phyloP scores from a whole-genome alignment of 2,797 vertebrate species.

The Phalloptychus januarius region DNA sequence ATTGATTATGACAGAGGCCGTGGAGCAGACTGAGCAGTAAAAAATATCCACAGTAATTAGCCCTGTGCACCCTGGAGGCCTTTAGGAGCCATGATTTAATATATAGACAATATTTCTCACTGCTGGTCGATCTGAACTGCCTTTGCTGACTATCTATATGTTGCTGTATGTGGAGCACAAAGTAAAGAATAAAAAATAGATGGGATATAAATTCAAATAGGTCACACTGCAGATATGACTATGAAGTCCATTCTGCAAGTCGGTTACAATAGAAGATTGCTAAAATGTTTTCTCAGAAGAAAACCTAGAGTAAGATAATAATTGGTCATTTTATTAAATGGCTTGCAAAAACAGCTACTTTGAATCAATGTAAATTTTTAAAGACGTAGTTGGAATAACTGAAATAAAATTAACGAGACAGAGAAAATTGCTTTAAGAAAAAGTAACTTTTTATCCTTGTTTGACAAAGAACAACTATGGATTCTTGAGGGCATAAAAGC shows the following conservation, averaged over 20 bases:
- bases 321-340: background rate
- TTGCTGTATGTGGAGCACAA: conserved; percentile 14
- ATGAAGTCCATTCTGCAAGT: background rate
- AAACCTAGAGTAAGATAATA: conserved; percentile 24
- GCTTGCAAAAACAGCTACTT: background rate
- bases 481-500: background rate
- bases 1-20: conserved; percentile 79
- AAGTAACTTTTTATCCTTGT: background rate
- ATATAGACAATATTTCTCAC: conserved; percentile 51
- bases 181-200: background rate
- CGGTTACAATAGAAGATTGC: conserved; percentile 1
- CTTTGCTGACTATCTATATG: conserved; percentile 25
- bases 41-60: conserved; percentile 72
- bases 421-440: background rate
- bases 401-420: background rate
- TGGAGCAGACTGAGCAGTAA: conserved; percentile 54
- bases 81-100: conserved; percentile 59
- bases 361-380: background rate
- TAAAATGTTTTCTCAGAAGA: conserved; percentile 6
- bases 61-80: conserved; percentile 50
- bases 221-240: background rate
- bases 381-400: background rate
- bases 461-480: background rate
- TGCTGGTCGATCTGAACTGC: conserved; percentile 47
- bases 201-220: background rate